phyloP scores from a whole-genome alignment of 2,888 invertebrate genomes.

The Pandemis cinnamomeana region DNA sequence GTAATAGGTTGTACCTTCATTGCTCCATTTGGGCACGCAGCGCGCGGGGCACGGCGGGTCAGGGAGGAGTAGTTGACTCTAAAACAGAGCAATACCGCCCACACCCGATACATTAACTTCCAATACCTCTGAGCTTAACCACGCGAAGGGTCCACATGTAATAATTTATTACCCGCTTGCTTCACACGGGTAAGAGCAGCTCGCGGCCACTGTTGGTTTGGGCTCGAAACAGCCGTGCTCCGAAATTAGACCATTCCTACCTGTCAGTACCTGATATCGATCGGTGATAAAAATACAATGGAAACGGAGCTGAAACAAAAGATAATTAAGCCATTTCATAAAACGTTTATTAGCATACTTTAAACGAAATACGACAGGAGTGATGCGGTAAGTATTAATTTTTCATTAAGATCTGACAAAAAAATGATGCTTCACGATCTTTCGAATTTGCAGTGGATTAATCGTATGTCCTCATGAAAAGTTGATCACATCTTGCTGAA shows the following conservation, averaged over 20 bases:
- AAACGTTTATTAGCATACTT: not conserved
- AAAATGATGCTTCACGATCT: not conserved
- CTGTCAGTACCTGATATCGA: slow-evolving; percentile 37
- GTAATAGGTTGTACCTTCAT: slow-evolving; percentile 57
- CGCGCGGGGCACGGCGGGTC: slow-evolving; percentile 47
- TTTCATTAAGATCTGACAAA: not conserved
- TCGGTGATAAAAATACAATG: slow-evolving; percentile 39
- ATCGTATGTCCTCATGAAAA: not conserved
- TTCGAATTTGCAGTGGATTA: not conserved
- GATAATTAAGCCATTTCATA: slow-evolving; percentile 17
- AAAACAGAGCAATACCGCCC: slow-evolving; percentile 64
- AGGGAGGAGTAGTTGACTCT: slow-evolving; percentile 59
- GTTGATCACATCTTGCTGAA: not conserved
- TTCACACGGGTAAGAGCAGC: slow-evolving; percentile 47
- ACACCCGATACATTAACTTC: slow-evolving; percentile 71
- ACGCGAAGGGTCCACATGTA: slow-evolving; percentile 72
- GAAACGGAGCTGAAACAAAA: slow-evolving; percentile 10
- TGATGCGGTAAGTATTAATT: not conserved
- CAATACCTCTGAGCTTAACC: slow-evolving; percentile 70
- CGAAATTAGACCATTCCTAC: slow-evolving; percentile 37
- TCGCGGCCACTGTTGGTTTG: slow-evolving; percentile 31
- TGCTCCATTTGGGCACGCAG: slow-evolving; percentile 45
- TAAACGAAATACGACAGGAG: slow-evolving; percentile 11
- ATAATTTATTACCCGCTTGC: slow-evolving; percentile 74
- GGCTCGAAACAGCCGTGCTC: slow-evolving; percentile 39